Conservation (phyloP, 1,140 invertebrate species). For the Odontomachus brunneus region DNA sequence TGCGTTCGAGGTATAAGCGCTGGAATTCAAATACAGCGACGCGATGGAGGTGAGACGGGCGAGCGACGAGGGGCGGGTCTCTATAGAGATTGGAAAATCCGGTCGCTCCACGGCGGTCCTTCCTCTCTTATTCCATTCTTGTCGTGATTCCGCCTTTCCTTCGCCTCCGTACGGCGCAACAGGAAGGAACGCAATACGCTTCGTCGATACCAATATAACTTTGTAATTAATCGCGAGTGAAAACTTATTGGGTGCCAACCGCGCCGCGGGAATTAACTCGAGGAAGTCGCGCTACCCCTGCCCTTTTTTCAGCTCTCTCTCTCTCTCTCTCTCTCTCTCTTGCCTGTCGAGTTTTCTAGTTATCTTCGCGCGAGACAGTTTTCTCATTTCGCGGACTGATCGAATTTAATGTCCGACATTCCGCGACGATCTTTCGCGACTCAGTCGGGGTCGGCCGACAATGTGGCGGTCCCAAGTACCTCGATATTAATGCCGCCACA, state of each 20-base stretch:
- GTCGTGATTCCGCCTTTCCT: neutral
- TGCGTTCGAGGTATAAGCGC: conserved; percentile 3
- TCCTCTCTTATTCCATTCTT: conserved; percentile 21
- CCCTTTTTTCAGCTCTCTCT: neutral
- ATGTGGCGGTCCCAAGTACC: too few species aligned
- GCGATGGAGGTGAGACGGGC: neutral
- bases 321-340: neutral
- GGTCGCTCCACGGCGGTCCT: neutral
- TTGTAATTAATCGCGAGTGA: conserved; percentile 36
- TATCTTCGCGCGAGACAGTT: neutral
- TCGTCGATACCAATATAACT: conserved; percentile 21
- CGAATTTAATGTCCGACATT: conserved; percentile 1
- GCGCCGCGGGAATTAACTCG: conserved; percentile 23
- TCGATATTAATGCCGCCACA: too few species aligned
- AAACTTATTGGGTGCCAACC: conserved; percentile 4
- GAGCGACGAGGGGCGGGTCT: neutral
- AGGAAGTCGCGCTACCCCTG: neutral
- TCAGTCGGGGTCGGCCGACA: too few species aligned
- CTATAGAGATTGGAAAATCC: conserved; percentile 42
- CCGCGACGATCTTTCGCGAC: too few species aligned
- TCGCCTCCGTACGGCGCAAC: neutral
- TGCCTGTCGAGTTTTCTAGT: neutral
- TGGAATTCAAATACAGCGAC: conserved; percentile 44
- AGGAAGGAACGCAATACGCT: neutral
- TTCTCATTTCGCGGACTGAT: neutral